Base-by-base conservation (phyloP, 2,113 vertebrate species). In the Plotosus lineatus region DNA sequence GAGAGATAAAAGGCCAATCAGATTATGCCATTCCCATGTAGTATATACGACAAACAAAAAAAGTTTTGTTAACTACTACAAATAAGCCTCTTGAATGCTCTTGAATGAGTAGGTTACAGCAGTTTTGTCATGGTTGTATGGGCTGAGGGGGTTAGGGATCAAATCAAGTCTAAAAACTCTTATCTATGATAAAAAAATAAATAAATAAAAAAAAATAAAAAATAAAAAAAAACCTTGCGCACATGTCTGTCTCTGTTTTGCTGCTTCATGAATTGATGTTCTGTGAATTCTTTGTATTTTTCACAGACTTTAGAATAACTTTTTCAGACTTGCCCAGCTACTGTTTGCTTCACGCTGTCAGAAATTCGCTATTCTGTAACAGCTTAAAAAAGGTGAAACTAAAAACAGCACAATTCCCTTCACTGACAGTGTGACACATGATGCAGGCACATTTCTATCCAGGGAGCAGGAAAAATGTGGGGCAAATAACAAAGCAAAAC, bases 221-320 rank as follows among this genome's bases (percentile, higher is more conserved):
- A n/a, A n/a, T n/a, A n/a, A n/a, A n/a, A n/a, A n/a, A n/a, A n/a
- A n/a, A n/a, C n/a, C n/a, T n/a, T n/a, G n/a, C n/a, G n/a, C 23
- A 65, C 61, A 11, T 26, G 3, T 0, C 12, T 72, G 48, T 9
- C 69, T 75, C 46, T 42, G 26, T 63, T 11, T 53, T 55, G 75
- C 53, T 71, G 75, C 40, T 36, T 58, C 40, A 28, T 36, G 11
- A 3, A 60, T 79, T 85, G 77, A 75, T 58, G 28, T 46, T 40
- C 10, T 38, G 42, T 71, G 53, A 72, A 69, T 51, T 68, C 46
- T 63, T 68, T 55, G 48, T 55, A 42, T 28, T 21, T 65, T 40
- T n/a, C 68, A 81, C 55, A 42, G 26, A 61, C 76, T 79, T 40
- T 63, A 76, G 33, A 77, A 51, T 38, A 78, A 66, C 46, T 66